A percentile compares a stretch with the other conserved stretches of the same genome.
Evolutionary conservation across 2,888 invertebrate genomes (phyloP).

Genomic region (Lasioglossum marginatum): DNA sequence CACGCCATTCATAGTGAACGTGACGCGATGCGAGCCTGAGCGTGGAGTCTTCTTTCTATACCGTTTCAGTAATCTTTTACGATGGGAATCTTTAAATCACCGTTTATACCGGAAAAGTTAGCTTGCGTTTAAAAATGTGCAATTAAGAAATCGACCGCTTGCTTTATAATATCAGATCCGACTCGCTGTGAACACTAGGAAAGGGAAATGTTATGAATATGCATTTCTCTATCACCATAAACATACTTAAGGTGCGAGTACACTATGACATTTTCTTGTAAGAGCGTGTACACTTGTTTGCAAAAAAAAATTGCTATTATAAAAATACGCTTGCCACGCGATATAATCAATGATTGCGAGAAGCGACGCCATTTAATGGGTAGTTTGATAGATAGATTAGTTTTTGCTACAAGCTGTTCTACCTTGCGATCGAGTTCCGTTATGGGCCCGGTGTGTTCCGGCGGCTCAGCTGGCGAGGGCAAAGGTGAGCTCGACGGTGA

Average conservation of each 20-base stretch:
- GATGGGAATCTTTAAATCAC: background rate
- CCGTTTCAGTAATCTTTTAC: background rate
- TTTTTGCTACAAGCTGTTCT: conserved; percentile 7
- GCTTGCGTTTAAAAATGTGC: background rate
- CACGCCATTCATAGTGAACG: conserved; percentile 42
- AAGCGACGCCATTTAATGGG: background rate
- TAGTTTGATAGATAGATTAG: background rate
- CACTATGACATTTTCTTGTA: too few relatives aligned
- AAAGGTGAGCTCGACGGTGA: conserved; percentile 73
- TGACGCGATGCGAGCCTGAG: conserved; percentile 35
- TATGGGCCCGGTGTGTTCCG: conserved; percentile 81
- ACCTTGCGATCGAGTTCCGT: conserved; percentile 89
- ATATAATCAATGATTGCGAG: background rate
- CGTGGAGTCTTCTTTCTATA: conserved; percentile 3
- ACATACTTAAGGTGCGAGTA: background rate
- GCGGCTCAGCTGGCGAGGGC: conserved; percentile 80
- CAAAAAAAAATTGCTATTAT: too few relatives aligned
- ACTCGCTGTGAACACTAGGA: background rate
- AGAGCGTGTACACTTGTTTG: too few relatives aligned
- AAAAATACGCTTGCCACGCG: background rate
- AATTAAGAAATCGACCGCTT: background rate
- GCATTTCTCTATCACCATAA: background rate
- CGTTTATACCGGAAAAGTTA: background rate
- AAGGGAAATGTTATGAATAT: background rate
- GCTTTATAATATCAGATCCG: background rate